Evolutionary conservation across 2,113 vertebrate genomes (phyloP).

Genomic region (Cynoglossus semilaevis): DNA sequence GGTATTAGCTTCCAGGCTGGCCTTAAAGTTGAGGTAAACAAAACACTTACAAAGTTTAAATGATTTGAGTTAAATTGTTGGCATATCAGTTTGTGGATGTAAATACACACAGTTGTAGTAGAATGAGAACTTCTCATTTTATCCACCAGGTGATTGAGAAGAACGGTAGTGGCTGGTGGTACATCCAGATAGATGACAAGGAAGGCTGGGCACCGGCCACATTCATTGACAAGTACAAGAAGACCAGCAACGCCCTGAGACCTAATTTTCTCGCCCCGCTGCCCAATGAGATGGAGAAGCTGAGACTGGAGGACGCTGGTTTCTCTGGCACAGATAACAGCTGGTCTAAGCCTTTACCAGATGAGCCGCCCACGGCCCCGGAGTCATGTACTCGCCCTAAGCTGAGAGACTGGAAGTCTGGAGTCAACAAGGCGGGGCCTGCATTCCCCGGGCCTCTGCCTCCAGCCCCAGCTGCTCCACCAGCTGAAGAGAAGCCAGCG

Average conservation of each 20-base stretch:
- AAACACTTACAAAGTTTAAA: not conserved
- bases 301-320: slow-evolving; percentile 74
- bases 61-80: not conserved
- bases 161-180: slow-evolving; percentile 97
- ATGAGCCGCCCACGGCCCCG: slow-evolving; percentile 77
- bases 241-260: slow-evolving; percentile 88
- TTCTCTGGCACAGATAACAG: slow-evolving; percentile 63
- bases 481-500: slow-evolving; percentile 90
- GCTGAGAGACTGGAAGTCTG: slow-evolving; percentile 87
- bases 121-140: no score
- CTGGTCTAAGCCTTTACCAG: slow-evolving; percentile 87
- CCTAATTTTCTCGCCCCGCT: slow-evolving; percentile 93
- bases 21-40: slow-evolving; percentile 92
- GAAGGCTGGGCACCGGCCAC: slow-evolving; percentile 97
- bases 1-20: slow-evolving; percentile 98
- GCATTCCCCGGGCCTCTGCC: slow-evolving; percentile 62
- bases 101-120: not conserved
- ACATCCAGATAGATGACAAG: slow-evolving; percentile 97
- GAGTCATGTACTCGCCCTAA: slow-evolving; percentile 79
- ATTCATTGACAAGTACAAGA: slow-evolving; percentile 98
- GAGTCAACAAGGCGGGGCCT: slow-evolving; percentile 62
- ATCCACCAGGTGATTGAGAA: slow-evolving; percentile 90
- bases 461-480: slow-evolving; percentile 72
- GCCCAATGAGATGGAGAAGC: slow-evolving; percentile 86
- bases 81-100: not conserved